A percentile compares a stretch with the other conserved stretches of the same genome.
These are phyloP conservation scores for Bombus haemorrhoidalis DNA, from an alignment of 1,140 invertebrate species.

Conservation along the genomic window DNA sequence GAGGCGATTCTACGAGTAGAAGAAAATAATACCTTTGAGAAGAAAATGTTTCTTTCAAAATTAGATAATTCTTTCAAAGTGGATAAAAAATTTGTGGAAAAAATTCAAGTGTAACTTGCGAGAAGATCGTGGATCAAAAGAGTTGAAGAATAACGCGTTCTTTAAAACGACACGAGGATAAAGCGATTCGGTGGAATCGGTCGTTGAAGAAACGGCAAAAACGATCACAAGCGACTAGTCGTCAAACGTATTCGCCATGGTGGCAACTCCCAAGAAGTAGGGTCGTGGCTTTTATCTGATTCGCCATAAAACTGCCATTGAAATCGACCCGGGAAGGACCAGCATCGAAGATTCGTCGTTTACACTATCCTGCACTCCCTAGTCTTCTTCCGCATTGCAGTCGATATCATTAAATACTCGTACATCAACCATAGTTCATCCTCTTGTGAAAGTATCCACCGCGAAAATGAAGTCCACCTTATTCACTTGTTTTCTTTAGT, in stretches of 20 bases:
- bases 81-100: not conserved
- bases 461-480: constrained; percentile 24
- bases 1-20: not conserved
- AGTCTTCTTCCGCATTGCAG: constrained; percentile 35
- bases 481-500: constrained; percentile 7
- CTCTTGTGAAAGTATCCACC: constrained; percentile 21
- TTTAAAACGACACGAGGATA: constrained; percentile 40
- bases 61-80: not conserved
- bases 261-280: constrained; percentile 37
- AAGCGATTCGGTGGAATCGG: constrained; percentile 53
- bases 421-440: constrained; percentile 59
- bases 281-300: constrained; percentile 66
- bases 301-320: constrained; percentile 70
- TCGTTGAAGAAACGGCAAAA: constrained; percentile 58
- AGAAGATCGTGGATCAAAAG: constrained; percentile 43
- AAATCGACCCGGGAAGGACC: constrained; percentile 41
- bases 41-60: not conserved
- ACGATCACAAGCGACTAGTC: constrained; percentile 50
- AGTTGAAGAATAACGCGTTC: constrained; percentile 39
- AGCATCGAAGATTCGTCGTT: constrained; percentile 53
- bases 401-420: constrained; percentile 67
- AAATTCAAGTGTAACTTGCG: not conserved
- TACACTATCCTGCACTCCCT: constrained; percentile 29
- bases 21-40: no score
- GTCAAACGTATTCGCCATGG: constrained; percentile 66